These are phyloP conservation scores for Entomobrya multifasciata DNA, from an alignment of 2,888 invertebrate genomes.

Conservation along the genomic window DNA sequence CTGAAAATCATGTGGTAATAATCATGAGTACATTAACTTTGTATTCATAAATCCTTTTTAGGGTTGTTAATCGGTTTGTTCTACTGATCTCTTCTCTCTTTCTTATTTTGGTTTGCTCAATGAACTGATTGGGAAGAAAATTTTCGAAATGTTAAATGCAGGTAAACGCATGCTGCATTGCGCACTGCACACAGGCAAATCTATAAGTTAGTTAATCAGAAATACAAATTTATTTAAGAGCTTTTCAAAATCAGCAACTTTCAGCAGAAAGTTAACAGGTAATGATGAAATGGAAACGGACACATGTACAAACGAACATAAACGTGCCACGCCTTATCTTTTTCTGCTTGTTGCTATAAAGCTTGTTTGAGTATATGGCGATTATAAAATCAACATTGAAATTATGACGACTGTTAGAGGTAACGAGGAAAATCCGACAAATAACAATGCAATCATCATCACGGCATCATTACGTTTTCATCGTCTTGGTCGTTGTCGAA, in stretches of 20 bases:
- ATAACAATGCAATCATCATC: slow-evolving; percentile 7
- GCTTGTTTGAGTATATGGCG: background rate
- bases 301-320: slow-evolving; percentile 24
- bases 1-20: slow-evolving; percentile 11
- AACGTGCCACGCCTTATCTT: slow-evolving; percentile 22
- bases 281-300: background rate
- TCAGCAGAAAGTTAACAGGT: background rate
- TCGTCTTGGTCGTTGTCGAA: slow-evolving; percentile 9
- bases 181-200: too few relatives aligned
- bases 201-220: too few relatives aligned
- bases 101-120: too few relatives aligned
- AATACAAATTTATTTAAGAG: too few relatives aligned
- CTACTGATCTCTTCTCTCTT: background rate
- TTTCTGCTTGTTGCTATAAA: background rate
- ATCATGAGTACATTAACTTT: too few relatives aligned
- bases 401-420: background rate
- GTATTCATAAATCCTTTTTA: too few relatives aligned
- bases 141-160: background rate
- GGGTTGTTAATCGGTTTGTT: background rate
- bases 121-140: background rate
- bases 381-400: background rate
- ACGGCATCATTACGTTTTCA: too few relatives aligned
- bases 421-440: background rate
- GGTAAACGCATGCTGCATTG: background rate
- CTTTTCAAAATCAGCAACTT: background rate